phyloP scores from a whole-genome alignment of 1,140 invertebrate genomes.

The Zaprionus taronus region DNA sequence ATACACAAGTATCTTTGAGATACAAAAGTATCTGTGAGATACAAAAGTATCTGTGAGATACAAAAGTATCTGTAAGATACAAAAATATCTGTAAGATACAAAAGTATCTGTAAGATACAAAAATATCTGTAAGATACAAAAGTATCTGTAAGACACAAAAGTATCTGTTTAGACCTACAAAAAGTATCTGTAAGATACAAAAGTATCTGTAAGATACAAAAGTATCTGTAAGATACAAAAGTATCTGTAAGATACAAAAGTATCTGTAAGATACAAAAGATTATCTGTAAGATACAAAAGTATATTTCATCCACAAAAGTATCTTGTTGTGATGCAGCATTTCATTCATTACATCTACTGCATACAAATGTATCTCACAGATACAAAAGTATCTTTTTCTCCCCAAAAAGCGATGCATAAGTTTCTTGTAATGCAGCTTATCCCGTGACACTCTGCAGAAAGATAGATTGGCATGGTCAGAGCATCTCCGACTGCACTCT shows the following conservation, averaged over 20 bases:
- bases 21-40: neutral
- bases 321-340: neutral
- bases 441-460: neutral
- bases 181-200: no score
- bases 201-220: no score
- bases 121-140: no score
- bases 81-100: neutral
- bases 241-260: no score
- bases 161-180: no score
- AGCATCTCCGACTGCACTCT: neutral
- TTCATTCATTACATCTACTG: neutral
- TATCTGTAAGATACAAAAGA: no score
- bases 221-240: no score
- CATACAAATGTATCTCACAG: neutral
- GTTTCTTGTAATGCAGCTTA: neutral
- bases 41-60: neutral
- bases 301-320: neutral
- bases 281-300: no score
- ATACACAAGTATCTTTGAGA: neutral
- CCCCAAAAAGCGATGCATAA: neutral
- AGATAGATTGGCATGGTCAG: neutral
- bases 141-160: no score
- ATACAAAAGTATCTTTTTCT: neutral
- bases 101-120: no score
- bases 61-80: neutral